Evolutionary conservation across 2,888 invertebrate species (phyloP), one percentile per base, ranked within the genome.

Genomic region (Coleophora flavipennella): DNA sequence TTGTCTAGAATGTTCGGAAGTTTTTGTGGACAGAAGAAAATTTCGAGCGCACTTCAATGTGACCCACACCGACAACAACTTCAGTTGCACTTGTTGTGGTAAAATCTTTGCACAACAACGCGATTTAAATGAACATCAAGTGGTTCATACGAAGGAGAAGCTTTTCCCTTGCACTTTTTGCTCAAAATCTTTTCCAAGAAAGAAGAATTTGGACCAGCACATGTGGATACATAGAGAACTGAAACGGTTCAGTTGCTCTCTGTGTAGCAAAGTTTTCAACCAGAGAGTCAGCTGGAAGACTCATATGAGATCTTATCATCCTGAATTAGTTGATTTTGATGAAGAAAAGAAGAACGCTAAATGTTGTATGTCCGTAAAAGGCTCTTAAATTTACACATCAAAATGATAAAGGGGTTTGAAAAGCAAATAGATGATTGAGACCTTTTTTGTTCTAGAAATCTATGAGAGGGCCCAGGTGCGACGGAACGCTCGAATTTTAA

Each of bases 141-240:
- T 86, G 3, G 78, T 80, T 1, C 88, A 88, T 47, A 86, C 87
- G 3, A 79, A 81, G 46, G 86, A 86, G 41, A 86, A 83, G 38
- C 57, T 75, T 1, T 84, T 75, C 32, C 69, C 76, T 0, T 88
- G 88, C 49, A 70, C 78, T 0, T 70, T 83, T 0, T 88, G 88
- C 43, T 58, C 70, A 0, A 84, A 83, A 51, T 59, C 68, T 1
- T 84, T 80, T 46, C 64, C 81, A 1, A 59, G 77, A 8, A 76
- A 77, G 50, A 79, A 79, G 53, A 77, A 76, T 51, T 53, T 84
- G 25, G 56, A 53, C 0, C 79, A 80, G 42, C 84, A 84, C 43
- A 72, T 79, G 71, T 80, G 80, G 77, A 75, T 79, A 9, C 83
- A 83, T 41, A 78, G 67, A 46, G 79, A 78, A 33, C 55, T 69